Percentiles rank a stretch among this genome's conserved stretches.
Evolutionary conservation across 1,140 invertebrate species (phyloP).

Genomic region (Asbolus verrucosus): DNA sequence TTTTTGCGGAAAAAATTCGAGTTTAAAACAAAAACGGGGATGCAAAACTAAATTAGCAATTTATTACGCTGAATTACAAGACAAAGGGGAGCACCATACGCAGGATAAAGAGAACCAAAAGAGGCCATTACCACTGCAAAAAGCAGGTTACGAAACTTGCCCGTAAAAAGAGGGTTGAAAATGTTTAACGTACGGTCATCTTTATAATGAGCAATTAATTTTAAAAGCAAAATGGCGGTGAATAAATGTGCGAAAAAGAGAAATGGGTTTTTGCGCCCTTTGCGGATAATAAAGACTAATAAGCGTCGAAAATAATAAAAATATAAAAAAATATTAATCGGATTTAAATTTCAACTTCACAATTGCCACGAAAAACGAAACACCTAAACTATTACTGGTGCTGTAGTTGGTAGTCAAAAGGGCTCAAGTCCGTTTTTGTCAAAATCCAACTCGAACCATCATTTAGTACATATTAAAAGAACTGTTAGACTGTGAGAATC

Average conservation of each 20-base stretch:
- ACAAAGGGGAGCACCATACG: neutral
- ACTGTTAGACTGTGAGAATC: too few relatives aligned
- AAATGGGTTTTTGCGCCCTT: neutral
- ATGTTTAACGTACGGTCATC: neutral
- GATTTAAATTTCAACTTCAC: too few relatives aligned
- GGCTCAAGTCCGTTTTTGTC: too few relatives aligned
- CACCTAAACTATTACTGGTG: too few relatives aligned
- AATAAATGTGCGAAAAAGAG: neutral
- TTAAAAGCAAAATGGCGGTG: neutral
- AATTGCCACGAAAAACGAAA: too few relatives aligned
- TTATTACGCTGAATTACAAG: neutral
- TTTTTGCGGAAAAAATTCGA: too few relatives aligned
- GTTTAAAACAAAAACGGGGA: too few relatives aligned
- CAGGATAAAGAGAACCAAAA: neutral
- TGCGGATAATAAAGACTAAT: neutral
- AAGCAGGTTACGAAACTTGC: neutral
- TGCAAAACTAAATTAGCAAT: too few relatives aligned
- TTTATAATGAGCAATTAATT: constrained; percentile 6
- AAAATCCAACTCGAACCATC: too few relatives aligned
- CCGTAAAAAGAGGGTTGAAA: constrained; percentile 1
- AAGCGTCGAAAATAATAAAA: neutral
- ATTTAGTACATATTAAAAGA: too few relatives aligned
- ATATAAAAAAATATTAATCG: too few relatives aligned
- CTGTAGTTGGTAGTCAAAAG: too few relatives aligned
- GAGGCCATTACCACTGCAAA: neutral